A percentile compares a stretch with the other conserved stretches of the same genome.
Conservation (phyloP, 2,888 invertebrate genomes). For the Acleris emargana region DNA sequence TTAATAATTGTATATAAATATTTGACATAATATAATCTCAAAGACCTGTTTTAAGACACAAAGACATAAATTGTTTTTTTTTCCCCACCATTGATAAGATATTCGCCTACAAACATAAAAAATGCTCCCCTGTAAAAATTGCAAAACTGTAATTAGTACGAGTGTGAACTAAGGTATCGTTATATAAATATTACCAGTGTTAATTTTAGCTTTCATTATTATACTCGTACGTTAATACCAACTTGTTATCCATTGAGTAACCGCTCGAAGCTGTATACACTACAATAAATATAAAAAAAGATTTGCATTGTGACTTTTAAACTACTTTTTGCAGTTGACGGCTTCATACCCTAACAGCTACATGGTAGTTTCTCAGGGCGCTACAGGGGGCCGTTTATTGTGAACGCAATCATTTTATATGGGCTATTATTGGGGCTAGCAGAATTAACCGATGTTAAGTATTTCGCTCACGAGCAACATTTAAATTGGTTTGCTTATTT, state of each 20-base stretch:
- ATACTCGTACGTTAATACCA: neutral
- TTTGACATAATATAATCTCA: no score
- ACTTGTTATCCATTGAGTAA: neutral
- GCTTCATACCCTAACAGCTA: slow-evolving; percentile 6
- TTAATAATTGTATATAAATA: no score
- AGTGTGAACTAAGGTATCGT: no score
- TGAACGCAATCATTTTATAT: slow-evolving; percentile 43
- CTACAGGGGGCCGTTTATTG: slow-evolving; percentile 66
- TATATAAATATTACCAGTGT: neutral
- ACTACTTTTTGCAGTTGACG: slow-evolving; percentile 19
- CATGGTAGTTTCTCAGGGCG: slow-evolving; percentile 14
- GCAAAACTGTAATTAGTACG: no score
- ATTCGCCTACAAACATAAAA: no score
- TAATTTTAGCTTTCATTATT: neutral
- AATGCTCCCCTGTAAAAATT: no score
- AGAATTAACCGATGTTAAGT: slow-evolving; percentile 21
- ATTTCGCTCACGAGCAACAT: neutral
- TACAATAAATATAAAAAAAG: slow-evolving; percentile 6
- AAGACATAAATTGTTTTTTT: no score
- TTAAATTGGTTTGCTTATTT: neutral
- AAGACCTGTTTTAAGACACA: no score
- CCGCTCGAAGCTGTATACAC: slow-evolving; percentile 2
- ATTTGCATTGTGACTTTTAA: neutral
- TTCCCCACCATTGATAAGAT: no score
- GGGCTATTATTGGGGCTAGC: slow-evolving; percentile 40